phyloP scores from a whole-genome alignment of 2,888 invertebrate genomes.

The Drosophila affinis region DNA sequence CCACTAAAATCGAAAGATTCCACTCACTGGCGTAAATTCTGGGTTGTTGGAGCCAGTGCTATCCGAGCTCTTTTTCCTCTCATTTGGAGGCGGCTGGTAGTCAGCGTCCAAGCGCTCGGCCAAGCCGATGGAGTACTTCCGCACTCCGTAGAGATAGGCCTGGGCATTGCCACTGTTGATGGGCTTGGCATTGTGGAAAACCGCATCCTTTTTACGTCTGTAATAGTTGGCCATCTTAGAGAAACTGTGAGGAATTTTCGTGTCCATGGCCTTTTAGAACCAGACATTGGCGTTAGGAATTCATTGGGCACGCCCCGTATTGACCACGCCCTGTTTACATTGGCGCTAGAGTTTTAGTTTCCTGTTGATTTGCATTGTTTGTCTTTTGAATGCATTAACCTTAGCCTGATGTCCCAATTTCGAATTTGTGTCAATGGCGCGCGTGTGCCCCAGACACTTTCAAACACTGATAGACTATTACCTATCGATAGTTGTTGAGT shows the following conservation, averaged over 20 bases:
- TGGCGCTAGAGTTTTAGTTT: conserved; percentile 62
- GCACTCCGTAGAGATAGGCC: conserved; percentile 65
- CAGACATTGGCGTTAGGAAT: conserved; percentile 60
- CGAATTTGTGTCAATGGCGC: conserved; percentile 64
- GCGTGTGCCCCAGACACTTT: conserved; percentile 1
- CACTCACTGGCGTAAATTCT: conserved; percentile 70
- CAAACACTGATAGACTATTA: not conserved
- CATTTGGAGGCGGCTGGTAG: conserved; percentile 49
- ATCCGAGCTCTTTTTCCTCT: conserved; percentile 71
- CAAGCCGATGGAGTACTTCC: conserved; percentile 79
- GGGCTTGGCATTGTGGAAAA: conserved; percentile 83
- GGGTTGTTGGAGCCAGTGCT: conserved; percentile 73
- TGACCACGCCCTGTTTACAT: conserved; percentile 63
- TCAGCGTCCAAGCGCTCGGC: conserved; percentile 75
- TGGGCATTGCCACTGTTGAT: conserved; percentile 69
- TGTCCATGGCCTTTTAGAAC: conserved; percentile 39
- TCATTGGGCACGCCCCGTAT: conserved; percentile 39
- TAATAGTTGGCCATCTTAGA: conserved; percentile 76
- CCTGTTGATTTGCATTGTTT: conserved; percentile 77
- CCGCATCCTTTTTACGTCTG: conserved; percentile 78
- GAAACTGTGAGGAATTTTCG: conserved; percentile 55
- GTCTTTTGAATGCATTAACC: conserved; percentile 74
- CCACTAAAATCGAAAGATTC: not conserved
- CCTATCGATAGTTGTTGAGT: too few relatives aligned
- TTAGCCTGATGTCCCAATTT: conserved; percentile 73